A percentile compares a stretch with the other conserved stretches of the same genome.
phyloP scores from a whole-genome alignment of 1,140 invertebrate genomes.

The Leptopilina clavipes region DNA sequence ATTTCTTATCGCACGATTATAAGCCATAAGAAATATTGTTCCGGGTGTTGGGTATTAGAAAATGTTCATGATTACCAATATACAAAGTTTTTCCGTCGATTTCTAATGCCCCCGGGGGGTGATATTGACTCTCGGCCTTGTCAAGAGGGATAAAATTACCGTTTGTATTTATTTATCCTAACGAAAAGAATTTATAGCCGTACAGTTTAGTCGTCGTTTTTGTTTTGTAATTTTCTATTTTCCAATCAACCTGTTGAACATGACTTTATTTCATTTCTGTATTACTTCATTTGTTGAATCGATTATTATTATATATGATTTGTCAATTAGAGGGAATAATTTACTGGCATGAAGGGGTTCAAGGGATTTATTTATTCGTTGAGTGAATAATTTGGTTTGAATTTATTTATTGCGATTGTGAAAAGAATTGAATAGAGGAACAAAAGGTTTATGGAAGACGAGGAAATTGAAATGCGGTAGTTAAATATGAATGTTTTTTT shows the following conservation, averaged over 20 bases:
- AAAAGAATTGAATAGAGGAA: background rate
- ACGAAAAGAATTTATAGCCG: background rate
- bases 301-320: too few species aligned
- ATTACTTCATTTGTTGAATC: too few species aligned
- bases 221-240: background rate
- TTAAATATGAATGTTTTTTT: background rate
- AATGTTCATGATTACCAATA: background rate
- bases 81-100: background rate
- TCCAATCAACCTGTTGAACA: background rate
- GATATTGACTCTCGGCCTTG: constrained; percentile 3
- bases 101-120: background rate
- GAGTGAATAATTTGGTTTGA: background rate
- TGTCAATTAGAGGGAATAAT: too few species aligned
- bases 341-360: too few species aligned
- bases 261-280: too few species aligned
- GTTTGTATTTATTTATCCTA: background rate
- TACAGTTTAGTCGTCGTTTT: background rate
- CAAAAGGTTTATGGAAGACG: background rate
- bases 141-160: constrained; percentile 9
- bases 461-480: background rate
- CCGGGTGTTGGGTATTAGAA: constrained; percentile 14
- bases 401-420: background rate
- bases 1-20: constrained; percentile 7
- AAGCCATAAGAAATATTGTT: background rate
- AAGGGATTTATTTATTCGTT: too few species aligned